Evolutionary conservation across 2,797 vertebrate species (phyloP).

Genomic region (Chelidonichthys spinosus): DNA sequence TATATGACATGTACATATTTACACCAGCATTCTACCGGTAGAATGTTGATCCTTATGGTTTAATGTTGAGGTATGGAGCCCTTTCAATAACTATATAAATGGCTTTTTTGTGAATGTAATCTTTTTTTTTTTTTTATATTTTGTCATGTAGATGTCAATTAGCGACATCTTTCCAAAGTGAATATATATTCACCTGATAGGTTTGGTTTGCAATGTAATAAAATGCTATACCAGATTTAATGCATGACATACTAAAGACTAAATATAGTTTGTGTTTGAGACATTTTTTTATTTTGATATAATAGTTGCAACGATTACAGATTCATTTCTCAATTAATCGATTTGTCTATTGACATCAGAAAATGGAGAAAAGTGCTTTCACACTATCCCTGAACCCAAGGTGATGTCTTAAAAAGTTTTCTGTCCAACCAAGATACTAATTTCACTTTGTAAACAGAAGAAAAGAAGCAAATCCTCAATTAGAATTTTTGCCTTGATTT

Average conservation of each 20-base stretch:
- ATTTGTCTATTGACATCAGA: neutral
- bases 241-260: neutral
- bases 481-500: neutral
- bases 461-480: neutral
- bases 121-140: neutral
- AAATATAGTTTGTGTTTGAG: neutral
- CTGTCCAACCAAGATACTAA: neutral
- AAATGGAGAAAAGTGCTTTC: neutral
- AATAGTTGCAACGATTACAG: neutral
- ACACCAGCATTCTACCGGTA: neutral
- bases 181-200: neutral
- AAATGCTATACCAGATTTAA: neutral
- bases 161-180: neutral
- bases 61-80: neutral
- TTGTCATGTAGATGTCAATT: neutral
- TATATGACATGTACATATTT: neutral
- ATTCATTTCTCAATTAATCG: neutral
- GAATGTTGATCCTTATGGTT: neutral
- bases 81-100: neutral
- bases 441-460: neutral
- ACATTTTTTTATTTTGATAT: neutral
- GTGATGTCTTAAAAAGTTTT: neutral
- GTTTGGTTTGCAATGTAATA: neutral
- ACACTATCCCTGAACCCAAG: neutral
- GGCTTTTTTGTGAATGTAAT: neutral